A percentile compares a stretch with the other conserved stretches of the same genome.
phyloP scores from a whole-genome alignment of 2,888 invertebrate genomes.

The Branchipolynoe longqiensis region DNA sequence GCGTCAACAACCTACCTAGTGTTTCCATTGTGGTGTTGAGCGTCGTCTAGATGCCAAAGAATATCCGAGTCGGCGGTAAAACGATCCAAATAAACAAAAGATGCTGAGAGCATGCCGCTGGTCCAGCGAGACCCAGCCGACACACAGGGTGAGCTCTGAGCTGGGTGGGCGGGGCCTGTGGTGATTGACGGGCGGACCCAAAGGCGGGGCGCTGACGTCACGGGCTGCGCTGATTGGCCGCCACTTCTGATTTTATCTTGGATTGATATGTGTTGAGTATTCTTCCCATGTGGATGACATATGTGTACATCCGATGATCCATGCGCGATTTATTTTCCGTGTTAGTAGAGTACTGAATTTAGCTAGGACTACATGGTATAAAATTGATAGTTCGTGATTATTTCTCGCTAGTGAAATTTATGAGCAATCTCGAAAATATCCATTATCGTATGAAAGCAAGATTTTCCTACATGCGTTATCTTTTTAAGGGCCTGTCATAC shows the following conservation, averaged over 20 bases:
- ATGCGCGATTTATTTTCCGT: background rate
- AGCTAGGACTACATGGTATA: too few species aligned
- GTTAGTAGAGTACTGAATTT: background rate
- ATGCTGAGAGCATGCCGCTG: background rate
- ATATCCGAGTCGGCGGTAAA: conserved; percentile 18
- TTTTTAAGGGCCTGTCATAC: too few species aligned
- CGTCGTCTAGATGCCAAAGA: background rate
- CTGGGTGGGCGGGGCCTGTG: conserved; percentile 19
- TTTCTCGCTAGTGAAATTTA: too few species aligned
- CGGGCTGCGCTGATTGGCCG: conserved; percentile 26
- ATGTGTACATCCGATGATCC: too few species aligned
- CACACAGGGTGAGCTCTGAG: conserved; percentile 11
- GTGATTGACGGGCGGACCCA: background rate
- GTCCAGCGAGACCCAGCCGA: background rate
- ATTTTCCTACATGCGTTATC: too few species aligned
- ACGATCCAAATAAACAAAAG: conserved; percentile 46
- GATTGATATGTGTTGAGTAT: conserved; percentile 18
- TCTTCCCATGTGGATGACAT: too few species aligned
- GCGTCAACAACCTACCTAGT: background rate
- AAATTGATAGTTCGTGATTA: too few species aligned
- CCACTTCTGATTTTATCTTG: background rate
- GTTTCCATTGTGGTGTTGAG: conserved; percentile 6
- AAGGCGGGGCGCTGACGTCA: conserved; percentile 51
- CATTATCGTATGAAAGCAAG: too few species aligned
- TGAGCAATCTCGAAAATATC: too few species aligned